Evolutionary conservation across 1,140 invertebrate species (phyloP), one percentile per base, ranked within the genome.

Genomic region (Mamestra configurata): DNA sequence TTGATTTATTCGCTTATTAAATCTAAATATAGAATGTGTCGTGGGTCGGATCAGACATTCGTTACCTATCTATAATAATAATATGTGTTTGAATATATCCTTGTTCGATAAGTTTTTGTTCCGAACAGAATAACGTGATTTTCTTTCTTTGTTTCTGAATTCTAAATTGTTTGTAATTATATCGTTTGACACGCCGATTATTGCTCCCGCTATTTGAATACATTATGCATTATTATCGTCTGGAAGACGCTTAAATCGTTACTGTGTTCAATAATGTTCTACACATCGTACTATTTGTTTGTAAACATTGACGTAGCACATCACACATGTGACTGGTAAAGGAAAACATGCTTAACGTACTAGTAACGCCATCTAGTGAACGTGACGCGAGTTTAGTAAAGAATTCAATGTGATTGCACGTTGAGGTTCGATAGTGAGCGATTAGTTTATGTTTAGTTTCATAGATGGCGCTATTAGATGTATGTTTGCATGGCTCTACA

Each of bases 201-300:
- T 4, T 6, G 7, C 37, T 40, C 6, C 4, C 8, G 8, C 1
- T 10, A 35, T 11, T 40, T 40, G 4, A 51, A 57, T 27, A 57
- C 22, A 27, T 27, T 27, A 57, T 22, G 3, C 8, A 24, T 51
- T 20, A 20, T 49, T 51, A 51, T 5, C 6, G 18, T 18, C n/a
- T 51, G 4, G 1, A 20, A 20, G 49, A 20, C n/a, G 7, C 18
- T 20, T 40, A 4, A 37, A 20, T 13, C 11, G 13, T 20, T 20
- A 6, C 6, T 27, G 22, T 24, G 4, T 68, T 68, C 22, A 24
- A 64, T 18, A 37, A 68, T 68, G 11, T n/a, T 24, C 20, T 43
- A 46, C 64, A 27, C 64, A 49, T 68, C 64, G 22, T 64, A 64
- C 40, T 68, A 49, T 68, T 46, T 68, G 64, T 68, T 68, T 68